Percentiles rank a stretch among this genome's conserved stretches.
These are phyloP conservation scores for Dermolepida albohirtum DNA, from an alignment of 2,888 invertebrate genomes.

Conservation along the genomic window DNA sequence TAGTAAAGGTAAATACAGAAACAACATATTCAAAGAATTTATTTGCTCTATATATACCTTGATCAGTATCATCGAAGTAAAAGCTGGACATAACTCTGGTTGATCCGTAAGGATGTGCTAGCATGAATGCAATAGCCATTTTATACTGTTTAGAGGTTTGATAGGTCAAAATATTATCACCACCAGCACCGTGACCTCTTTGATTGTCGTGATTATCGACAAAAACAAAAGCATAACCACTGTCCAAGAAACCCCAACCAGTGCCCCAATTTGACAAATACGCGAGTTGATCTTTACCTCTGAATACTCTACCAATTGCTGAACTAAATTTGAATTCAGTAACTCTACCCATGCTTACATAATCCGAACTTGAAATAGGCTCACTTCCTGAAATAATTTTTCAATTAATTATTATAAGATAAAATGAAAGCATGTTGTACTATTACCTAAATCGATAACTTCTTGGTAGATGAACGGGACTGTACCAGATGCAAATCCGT, in stretches of 20 bases:
- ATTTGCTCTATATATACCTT: slow-evolving; percentile 48
- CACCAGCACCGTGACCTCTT: slow-evolving; percentile 62
- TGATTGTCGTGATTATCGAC: slow-evolving; percentile 75
- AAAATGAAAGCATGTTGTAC: slow-evolving; percentile 67
- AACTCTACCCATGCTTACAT: slow-evolving; percentile 69
- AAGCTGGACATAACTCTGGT: slow-evolving; percentile 90
- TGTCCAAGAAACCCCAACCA: slow-evolving; percentile 73
- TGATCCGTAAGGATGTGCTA: slow-evolving; percentile 85
- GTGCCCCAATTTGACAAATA: slow-evolving; percentile 75
- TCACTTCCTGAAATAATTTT: slow-evolving; percentile 74
- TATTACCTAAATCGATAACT: slow-evolving; percentile 72
- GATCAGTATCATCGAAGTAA: slow-evolving; percentile 72
- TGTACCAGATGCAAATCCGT: slow-evolving; percentile 73
- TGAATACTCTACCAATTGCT: slow-evolving; percentile 71
- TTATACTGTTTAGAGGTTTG: slow-evolving; percentile 75
- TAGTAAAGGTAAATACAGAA: too few species aligned
- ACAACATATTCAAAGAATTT: too few species aligned
- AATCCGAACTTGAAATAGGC: slow-evolving; percentile 63
- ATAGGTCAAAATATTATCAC: slow-evolving; percentile 74
- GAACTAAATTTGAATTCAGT: slow-evolving; percentile 79
- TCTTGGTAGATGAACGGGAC: slow-evolving; percentile 72
- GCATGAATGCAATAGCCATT: slow-evolving; percentile 85
- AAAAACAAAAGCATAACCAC: slow-evolving; percentile 58
- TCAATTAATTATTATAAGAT: background rate
- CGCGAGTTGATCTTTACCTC: slow-evolving; percentile 72